phyloP scores from a whole-genome alignment of 2,888 invertebrate species.

The Spisula solida region DNA sequence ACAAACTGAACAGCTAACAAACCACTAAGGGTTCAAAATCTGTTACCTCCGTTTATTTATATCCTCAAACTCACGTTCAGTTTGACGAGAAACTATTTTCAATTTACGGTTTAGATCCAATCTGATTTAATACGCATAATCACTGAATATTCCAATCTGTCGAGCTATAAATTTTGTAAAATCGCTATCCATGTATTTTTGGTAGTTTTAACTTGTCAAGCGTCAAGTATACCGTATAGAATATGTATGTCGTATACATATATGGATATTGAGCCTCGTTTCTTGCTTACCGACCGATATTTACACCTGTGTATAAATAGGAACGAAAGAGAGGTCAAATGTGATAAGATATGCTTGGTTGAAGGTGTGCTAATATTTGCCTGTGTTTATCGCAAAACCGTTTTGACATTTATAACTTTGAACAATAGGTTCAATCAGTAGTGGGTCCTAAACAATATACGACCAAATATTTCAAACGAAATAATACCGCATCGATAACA shows the following conservation, averaged over 20 bases:
- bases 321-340: not conserved
- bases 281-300: slow-evolving; percentile 34
- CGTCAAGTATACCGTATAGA: not conserved
- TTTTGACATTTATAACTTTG: slow-evolving; percentile 11
- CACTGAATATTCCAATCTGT: not conserved
- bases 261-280: slow-evolving; percentile 19
- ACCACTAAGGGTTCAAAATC: not conserved
- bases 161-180: not conserved
- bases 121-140: not conserved
- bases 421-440: not conserved
- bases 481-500: too few relatives aligned
- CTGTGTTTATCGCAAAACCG: not conserved
- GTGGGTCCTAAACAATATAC: not conserved
- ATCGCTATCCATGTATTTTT: not conserved
- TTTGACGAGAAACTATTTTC: not conserved
- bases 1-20: not conserved
- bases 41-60: not conserved
- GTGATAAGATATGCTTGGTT: slow-evolving; percentile 34
- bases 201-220: not conserved
- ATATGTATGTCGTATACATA: not conserved
- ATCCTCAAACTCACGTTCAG: not conserved
- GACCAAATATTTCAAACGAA: too few relatives aligned
- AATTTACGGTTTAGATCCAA: not conserved
- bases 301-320: slow-evolving; percentile 17
- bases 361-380: slow-evolving; percentile 15